Evolutionary conservation across 2,888 invertebrate species (phyloP).

Genomic region (Agrochola circellaris): DNA sequence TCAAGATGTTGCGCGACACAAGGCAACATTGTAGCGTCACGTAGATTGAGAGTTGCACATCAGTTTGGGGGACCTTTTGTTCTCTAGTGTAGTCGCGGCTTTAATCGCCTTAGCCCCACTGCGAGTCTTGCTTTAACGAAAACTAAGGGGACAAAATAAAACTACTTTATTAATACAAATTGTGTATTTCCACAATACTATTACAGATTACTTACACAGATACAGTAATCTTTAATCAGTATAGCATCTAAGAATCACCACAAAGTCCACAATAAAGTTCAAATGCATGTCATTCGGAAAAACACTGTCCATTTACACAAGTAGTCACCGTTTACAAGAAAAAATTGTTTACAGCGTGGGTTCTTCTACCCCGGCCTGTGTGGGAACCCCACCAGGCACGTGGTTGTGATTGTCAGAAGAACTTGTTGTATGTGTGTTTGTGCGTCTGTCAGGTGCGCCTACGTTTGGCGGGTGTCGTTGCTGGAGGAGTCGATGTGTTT

Average conservation of each 20-base stretch:
- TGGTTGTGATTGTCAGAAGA: slow-evolving; percentile 79
- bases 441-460: slow-evolving; percentile 84
- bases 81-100: no score
- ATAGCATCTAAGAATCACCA: slow-evolving; percentile 29
- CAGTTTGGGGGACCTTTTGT: no score
- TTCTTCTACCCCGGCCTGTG: slow-evolving; percentile 57
- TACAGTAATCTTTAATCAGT: slow-evolving; percentile 40
- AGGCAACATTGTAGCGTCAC: no score
- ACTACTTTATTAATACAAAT: slow-evolving; percentile 12
- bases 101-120: neutral
- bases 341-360: slow-evolving; percentile 67
- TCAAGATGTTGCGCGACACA: no score
- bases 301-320: slow-evolving; percentile 30
- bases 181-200: slow-evolving; percentile 38
- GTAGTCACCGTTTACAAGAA: slow-evolving; percentile 59
- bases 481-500: slow-evolving; percentile 84
- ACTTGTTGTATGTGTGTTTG: slow-evolving; percentile 78
- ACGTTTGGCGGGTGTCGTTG: slow-evolving; percentile 83
- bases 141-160: neutral
- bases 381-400: slow-evolving; percentile 64
- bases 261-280: slow-evolving; percentile 33
- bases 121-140: neutral
- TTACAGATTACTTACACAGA: slow-evolving; percentile 35
- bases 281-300: slow-evolving; percentile 45
- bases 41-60: no score